A percentile compares a stretch with the other conserved stretches of the same genome.
phyloP scores from a whole-genome alignment of 2,113 vertebrate species.

The Anser cygnoides region DNA sequence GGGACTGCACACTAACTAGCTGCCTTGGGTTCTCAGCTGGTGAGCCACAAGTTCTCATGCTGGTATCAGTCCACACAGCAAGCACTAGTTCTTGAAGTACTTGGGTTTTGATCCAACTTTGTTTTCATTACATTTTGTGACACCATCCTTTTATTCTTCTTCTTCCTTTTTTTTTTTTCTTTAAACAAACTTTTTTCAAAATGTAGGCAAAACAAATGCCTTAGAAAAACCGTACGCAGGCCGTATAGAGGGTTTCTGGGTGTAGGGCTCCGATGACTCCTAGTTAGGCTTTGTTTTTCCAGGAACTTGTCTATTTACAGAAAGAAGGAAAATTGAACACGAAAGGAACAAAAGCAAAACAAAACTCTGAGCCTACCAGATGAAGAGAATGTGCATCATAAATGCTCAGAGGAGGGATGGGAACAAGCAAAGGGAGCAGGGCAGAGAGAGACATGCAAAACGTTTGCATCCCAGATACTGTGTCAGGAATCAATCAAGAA shows the following conservation, averaged over 20 bases:
- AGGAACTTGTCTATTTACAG: background rate
- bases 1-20: background rate
- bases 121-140: background rate
- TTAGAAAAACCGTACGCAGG: background rate
- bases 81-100: background rate
- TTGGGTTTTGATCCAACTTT: background rate
- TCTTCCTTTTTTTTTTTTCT: background rate
- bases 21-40: fast-evolving
- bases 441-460: background rate
- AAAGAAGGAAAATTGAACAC: background rate
- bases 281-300: background rate
- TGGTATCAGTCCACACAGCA: background rate
- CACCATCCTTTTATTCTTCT: background rate
- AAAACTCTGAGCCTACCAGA: background rate
- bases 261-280: background rate
- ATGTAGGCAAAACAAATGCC: background rate
- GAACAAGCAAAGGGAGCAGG: background rate
- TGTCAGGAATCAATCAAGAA: background rate
- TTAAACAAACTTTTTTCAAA: fast-evolving
- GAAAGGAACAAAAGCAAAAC: background rate
- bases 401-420: background rate
- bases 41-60: background rate
- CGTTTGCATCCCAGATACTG: background rate
- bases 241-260: background rate
- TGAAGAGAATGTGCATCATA: background rate